Evolutionary conservation across 2,797 vertebrate genomes (phyloP).

Genomic region (Alexandromys oeconomus): DNA sequence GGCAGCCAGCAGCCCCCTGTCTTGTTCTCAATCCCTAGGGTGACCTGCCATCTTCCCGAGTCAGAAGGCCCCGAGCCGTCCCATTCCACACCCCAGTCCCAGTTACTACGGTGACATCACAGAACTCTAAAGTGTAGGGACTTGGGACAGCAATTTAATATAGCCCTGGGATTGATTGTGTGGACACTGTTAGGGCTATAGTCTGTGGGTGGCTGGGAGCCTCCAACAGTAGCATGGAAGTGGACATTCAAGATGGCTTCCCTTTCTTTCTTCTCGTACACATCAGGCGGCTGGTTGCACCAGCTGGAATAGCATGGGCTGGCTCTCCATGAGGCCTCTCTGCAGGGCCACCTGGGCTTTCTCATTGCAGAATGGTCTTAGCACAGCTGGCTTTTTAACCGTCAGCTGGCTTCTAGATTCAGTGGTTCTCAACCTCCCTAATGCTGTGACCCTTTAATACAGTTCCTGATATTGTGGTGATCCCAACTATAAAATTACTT

Average conservation of each 20-base stretch:
- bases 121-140: neutral
- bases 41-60: neutral
- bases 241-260: neutral
- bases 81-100: neutral
- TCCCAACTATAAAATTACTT: neutral
- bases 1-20: constrained; percentile 6
- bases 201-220: neutral
- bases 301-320: neutral
- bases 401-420: constrained; percentile 34
- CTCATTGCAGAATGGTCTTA: neutral
- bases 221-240: neutral
- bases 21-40: neutral
- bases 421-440: neutral
- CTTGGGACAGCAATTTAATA: neutral
- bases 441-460: neutral
- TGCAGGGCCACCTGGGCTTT: neutral
- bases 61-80: neutral
- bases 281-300: neutral
- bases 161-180: neutral
- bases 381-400: neutral
- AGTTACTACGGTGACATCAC: neutral
- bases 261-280: neutral
- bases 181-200: neutral
- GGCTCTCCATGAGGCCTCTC: neutral
- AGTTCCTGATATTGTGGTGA: neutral